Base-by-base conservation (phyloP, 1,140 invertebrate genomes). In the Drosophila chauvacae region DNA sequence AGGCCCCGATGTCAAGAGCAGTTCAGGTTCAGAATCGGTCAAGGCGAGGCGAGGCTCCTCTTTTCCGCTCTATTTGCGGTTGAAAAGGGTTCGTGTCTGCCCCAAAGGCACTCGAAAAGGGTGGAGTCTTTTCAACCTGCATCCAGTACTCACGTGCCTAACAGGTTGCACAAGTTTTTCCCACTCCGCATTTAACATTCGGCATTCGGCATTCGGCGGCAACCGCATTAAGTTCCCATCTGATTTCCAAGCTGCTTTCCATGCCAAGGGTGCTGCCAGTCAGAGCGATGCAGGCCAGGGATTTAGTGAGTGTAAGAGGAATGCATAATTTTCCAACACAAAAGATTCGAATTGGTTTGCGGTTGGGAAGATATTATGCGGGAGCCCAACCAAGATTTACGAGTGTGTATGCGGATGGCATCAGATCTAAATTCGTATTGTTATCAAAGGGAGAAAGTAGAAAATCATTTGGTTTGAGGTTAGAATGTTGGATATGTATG, bases 11-110 rank as follows among this genome's bases (percentile, higher is more conserved):
- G 77, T 73, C 77, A 84, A 77, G 77, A 69, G 66, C 81, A 84
- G 73, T 77, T 84, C 62, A 64, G 62, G 62, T 64, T 64, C 62
- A 62, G 77, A 84, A 77, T 65, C 79, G 81, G 81, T 80, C 77
- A 84, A 80, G 81, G 77, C 66, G 37, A 80, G 80, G 73, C 66
- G 16, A 66, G 73, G 50, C 57, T 42, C 18, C 26, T 44, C 35
- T 28, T 59, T 59, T 60, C 45, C 53, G 61, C 74, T 71, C 56
- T 75, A 74, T 77, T 75, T 77, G 73, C 61, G 50, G 53, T 75
- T 64, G 51, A 73, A 74, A 64, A 42, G 59, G 70, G 48, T 74
- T 64, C 53, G 47, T 55, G 62, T 70, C 66, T 70, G 47, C 14
- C 33, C 48, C 66, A 68, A 48, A 39, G 66, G 7, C 62, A 68